Conservation (phyloP, 2,797 vertebrate genomes). For the Podargus strigoides region DNA sequence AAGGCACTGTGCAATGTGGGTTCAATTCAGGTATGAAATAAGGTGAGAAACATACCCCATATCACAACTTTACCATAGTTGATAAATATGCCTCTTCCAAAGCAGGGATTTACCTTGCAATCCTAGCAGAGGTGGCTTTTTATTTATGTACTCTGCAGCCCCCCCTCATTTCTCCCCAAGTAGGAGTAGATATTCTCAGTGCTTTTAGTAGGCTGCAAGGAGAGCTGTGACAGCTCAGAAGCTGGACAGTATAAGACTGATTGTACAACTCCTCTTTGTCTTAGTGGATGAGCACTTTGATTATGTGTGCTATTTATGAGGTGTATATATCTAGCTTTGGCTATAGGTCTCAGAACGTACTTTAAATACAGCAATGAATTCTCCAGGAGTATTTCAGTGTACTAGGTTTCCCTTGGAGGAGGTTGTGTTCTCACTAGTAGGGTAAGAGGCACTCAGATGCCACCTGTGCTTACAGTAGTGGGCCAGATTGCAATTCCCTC, state of each 20-base stretch:
- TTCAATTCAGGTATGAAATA: not conserved
- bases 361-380: not conserved
- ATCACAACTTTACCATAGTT: not conserved
- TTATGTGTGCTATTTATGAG: not conserved
- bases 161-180: rapidly evolving
- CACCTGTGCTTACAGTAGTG: not conserved
- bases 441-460: not conserved
- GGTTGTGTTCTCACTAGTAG: not conserved
- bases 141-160: not conserved
- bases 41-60: not conserved
- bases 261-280: not conserved
- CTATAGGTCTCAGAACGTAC: not conserved
- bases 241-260: not conserved
- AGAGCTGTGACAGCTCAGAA: not conserved
- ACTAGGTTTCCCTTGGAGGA: not conserved
- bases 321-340: not conserved
- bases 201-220: not conserved
- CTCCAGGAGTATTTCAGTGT: not conserved
- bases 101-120: not conserved
- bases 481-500: not conserved
- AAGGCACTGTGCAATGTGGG: not conserved
- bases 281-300: not conserved
- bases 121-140: not conserved
- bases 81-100: not conserved
- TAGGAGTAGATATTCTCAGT: not conserved